Percentiles rank a stretch among this genome's conserved stretches.
Conservation (phyloP, 2,113 vertebrate species). For the Conger conger region DNA sequence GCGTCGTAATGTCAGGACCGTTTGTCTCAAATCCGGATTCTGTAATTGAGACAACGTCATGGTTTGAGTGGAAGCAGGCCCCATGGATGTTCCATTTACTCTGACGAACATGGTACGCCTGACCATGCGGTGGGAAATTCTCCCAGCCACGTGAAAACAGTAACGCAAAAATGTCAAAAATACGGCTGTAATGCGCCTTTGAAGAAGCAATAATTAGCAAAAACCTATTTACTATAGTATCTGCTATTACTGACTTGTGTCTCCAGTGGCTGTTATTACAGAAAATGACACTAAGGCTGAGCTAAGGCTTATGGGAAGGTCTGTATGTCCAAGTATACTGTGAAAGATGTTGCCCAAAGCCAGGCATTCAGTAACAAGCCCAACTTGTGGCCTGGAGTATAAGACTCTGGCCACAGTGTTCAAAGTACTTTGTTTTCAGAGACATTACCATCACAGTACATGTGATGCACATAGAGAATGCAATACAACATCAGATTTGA, state of each 20-base stretch:
- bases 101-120: background rate
- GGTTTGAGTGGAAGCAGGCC: background rate
- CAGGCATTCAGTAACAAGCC: background rate
- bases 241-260: background rate
- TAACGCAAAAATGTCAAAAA: background rate
- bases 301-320: background rate
- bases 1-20: background rate
- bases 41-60: conserved; percentile 1
- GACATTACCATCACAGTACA: too few species aligned
- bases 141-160: background rate
- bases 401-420: background rate
- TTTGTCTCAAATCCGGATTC: background rate
- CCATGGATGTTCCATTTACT: background rate
- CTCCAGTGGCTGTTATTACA: background rate
- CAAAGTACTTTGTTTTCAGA: too few species aligned
- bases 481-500: too few species aligned
- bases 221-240: background rate
- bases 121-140: background rate
- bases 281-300: too few species aligned
- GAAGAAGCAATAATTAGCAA: background rate
- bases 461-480: too few species aligned
- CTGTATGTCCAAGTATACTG: background rate
- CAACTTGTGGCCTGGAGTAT: background rate
- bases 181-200: background rate
- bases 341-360: background rate